Evolutionary conservation across 2,113 vertebrate genomes (phyloP).

Genomic region (Serilophus lunatus): DNA sequence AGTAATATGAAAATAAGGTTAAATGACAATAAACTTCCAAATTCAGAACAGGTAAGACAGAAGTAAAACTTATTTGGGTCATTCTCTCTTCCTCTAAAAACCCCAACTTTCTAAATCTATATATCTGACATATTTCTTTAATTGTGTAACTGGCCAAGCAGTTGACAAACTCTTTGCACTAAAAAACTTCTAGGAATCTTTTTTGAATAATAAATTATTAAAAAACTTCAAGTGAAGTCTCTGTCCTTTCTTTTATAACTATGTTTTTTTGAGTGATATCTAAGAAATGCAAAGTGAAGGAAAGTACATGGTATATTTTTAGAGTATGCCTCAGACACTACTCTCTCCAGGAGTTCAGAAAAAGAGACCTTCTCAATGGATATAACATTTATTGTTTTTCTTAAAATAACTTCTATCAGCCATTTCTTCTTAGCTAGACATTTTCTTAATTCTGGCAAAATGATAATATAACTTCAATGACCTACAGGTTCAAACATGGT

Average conservation of each 20-base stretch:
- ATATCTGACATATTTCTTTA: background rate
- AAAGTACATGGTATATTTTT: background rate
- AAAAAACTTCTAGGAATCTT: background rate
- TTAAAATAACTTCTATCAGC: background rate
- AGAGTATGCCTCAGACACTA: background rate
- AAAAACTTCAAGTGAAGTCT: background rate
- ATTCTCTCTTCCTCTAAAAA: background rate
- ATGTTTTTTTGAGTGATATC: background rate
- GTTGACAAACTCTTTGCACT: background rate
- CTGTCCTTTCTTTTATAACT: background rate
- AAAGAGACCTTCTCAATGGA: background rate
- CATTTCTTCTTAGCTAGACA: background rate
- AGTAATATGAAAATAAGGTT: slow-evolving; percentile 84
- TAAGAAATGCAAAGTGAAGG: background rate
- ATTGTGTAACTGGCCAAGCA: background rate
- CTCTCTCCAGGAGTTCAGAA: background rate
- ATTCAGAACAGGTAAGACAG: slow-evolving; percentile 81
- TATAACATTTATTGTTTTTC: background rate
- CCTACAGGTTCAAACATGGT: background rate
- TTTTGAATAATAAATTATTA: background rate
- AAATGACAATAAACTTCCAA: slow-evolving; percentile 81
- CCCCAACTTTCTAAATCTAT: background rate
- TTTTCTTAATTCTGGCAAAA: background rate
- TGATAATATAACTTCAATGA: background rate
- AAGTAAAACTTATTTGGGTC: background rate